Evolutionary conservation across 2,113 vertebrate genomes (phyloP).

Genomic region (Turnix velox): DNA sequence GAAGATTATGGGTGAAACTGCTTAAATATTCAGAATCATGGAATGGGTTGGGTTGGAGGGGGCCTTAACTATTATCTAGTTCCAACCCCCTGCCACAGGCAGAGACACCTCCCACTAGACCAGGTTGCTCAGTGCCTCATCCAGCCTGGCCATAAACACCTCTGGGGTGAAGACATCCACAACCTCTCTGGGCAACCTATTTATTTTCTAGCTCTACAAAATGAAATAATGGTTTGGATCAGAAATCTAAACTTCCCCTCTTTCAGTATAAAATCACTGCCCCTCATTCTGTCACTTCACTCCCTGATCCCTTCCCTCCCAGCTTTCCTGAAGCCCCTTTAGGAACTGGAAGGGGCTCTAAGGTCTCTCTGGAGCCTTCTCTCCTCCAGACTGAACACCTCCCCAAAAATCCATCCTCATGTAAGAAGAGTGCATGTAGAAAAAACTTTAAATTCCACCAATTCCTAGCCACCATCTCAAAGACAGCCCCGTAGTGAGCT

Average conservation of each 20-base stretch:
- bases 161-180: neutral
- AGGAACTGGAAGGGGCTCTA: neutral
- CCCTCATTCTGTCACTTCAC: neutral
- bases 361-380: neutral
- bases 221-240: too few relatives aligned
- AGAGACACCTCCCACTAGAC: neutral
- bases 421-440: neutral
- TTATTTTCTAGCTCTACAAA: too few relatives aligned
- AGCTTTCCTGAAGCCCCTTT: neutral
- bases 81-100: neutral
- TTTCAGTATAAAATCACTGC: neutral
- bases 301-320: neutral
- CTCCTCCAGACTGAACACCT: neutral
- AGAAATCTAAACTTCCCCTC: neutral
- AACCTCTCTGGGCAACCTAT: neutral
- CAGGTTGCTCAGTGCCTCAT: neutral
- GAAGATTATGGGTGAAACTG: neutral
- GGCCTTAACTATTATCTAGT: neutral
- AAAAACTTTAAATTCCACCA: neutral
- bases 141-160: neutral
- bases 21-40: neutral
- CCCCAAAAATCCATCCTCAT: neutral
- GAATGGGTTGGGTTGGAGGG: neutral
- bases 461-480: neutral
- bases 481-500: accelerated